Evolutionary conservation across 2,113 vertebrate genomes (phyloP).

Genomic region (Semnornis frantzii): DNA sequence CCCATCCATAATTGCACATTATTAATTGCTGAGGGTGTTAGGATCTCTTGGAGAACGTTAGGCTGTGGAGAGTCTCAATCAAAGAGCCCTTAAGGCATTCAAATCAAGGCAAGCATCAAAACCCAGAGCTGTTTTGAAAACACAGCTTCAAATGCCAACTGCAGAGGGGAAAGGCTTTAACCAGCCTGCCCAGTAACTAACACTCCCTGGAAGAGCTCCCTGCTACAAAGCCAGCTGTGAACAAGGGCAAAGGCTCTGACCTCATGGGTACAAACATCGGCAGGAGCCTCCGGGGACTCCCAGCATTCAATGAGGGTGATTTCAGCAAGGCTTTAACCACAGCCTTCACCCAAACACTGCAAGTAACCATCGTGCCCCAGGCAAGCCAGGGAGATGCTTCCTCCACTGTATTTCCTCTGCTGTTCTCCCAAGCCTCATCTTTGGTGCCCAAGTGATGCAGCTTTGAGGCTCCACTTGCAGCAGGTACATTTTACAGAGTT

Average conservation of each 20-base stretch:
- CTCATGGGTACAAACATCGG: neutral
- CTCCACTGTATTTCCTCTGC: rapidly evolving
- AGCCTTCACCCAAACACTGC: neutral
- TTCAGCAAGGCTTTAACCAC: neutral
- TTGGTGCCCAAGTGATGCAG: rapidly evolving
- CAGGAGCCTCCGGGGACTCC: neutral
- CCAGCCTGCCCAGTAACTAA: neutral
- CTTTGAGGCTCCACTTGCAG: neutral
- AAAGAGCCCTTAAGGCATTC: constrained; percentile 3
- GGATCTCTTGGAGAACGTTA: neutral
- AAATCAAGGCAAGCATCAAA: constrained; percentile 26
- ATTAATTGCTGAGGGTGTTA: neutral
- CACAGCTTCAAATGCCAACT: neutral
- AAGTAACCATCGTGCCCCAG: rapidly evolving
- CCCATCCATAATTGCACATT: neutral
- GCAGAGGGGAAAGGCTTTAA: neutral
- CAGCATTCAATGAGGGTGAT: neutral
- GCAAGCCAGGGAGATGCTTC: neutral
- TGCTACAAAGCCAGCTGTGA: neutral
- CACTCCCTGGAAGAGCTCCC: neutral
- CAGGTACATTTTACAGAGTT: neutral
- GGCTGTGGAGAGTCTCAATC: neutral
- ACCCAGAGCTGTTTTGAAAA: constrained; percentile 14
- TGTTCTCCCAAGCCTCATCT: neutral
- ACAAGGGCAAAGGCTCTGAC: neutral